These are phyloP conservation scores for Potamilus streckersoni DNA, from an alignment of 1,140 invertebrate species.

Conservation along the genomic window DNA sequence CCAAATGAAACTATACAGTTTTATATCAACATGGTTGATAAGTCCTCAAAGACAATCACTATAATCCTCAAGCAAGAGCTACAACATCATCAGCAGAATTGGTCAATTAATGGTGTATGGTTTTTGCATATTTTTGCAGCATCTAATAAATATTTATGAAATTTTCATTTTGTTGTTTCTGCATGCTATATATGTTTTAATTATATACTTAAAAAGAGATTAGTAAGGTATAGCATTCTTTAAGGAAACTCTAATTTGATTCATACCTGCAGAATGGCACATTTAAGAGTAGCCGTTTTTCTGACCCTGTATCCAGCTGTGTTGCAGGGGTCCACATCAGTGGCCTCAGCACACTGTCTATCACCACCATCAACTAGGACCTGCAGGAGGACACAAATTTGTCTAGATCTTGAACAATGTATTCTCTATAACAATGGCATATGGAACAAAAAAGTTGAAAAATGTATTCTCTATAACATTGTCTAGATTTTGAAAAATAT, in stretches of 20 bases:
- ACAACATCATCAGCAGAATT: too few species aligned
- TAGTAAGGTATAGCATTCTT: background rate
- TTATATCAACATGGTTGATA: too few species aligned
- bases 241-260: background rate
- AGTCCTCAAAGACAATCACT: too few species aligned
- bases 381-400: constrained; percentile 20
- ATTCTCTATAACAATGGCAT: too few species aligned
- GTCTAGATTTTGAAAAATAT: background rate
- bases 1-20: too few species aligned
- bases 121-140: too few species aligned
- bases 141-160: too few species aligned
- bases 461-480: constrained; percentile 24
- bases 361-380: constrained; percentile 35
- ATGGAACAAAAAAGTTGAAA: too few species aligned
- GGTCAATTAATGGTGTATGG: too few species aligned
- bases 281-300: constrained; percentile 52
- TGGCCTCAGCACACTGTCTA: constrained; percentile 44
- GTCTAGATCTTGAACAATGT: background rate
- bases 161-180: too few species aligned
- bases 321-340: constrained; percentile 58
- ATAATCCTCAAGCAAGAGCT: too few species aligned
- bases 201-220: background rate
- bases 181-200: background rate
- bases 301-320: constrained; percentile 44
- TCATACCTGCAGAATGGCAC: constrained; percentile 58